Percentiles rank a stretch among this genome's conserved stretches.
These are phyloP conservation scores for Ferdinandea cuprea DNA, from an alignment of 2,888 invertebrate genomes.

Conservation along the genomic window DNA sequence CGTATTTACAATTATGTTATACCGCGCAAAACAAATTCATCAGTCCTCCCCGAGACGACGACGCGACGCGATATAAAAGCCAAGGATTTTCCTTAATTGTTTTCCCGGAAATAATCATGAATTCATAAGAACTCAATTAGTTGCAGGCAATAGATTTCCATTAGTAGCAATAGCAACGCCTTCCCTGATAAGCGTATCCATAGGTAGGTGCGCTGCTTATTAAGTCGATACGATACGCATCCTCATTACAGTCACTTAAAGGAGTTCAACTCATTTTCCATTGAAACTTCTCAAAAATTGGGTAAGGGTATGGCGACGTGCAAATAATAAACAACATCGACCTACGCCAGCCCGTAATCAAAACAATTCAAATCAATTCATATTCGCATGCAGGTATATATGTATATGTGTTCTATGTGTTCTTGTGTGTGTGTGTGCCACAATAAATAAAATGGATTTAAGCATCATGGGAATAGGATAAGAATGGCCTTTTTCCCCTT, in stretches of 20 bases:
- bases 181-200: neutral
- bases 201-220: neutral
- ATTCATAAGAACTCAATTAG: slow-evolving; percentile 34
- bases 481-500: slow-evolving; percentile 3
- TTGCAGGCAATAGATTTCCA: slow-evolving; percentile 24
- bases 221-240: neutral
- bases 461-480: slow-evolving; percentile 19
- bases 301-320: slow-evolving; percentile 19
- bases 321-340: slow-evolving; percentile 31
- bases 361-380: slow-evolving; percentile 16
- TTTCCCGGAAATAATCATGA: slow-evolving; percentile 26
- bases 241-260: slow-evolving; percentile 12
- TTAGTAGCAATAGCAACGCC: neutral
- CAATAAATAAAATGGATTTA: slow-evolving; percentile 28
- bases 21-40: neutral
- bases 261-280: slow-evolving; percentile 11
- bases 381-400: slow-evolving; percentile 4
- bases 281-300: neutral
- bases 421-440: neutral
- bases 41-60: neutral
- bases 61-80: too few relatives aligned
- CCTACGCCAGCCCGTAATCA: slow-evolving; percentile 1
- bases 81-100: slow-evolving; percentile 7
- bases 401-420: too few relatives aligned
- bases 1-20: neutral